phyloP scores from a whole-genome alignment of 2,888 invertebrate species.

The Lasioglossum villosulum region DNA sequence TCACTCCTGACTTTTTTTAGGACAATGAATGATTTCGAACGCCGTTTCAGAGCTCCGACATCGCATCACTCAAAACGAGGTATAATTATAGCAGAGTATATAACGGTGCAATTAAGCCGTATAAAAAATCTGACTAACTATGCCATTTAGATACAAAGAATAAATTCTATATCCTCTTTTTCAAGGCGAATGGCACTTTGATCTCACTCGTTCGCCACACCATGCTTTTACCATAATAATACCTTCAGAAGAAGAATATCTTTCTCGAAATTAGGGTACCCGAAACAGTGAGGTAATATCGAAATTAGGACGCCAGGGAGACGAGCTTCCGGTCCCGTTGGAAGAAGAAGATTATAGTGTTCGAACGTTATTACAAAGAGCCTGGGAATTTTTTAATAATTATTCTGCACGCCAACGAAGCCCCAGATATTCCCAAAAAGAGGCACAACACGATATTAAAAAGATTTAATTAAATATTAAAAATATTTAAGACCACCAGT shows the following conservation, averaged over 20 bases:
- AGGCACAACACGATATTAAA: too few relatives aligned
- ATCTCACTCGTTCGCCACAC: not conserved
- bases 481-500: too few relatives aligned
- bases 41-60: not conserved
- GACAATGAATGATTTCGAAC: not conserved
- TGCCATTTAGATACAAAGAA: not conserved
- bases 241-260: not conserved
- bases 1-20: not conserved
- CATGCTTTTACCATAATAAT: not conserved
- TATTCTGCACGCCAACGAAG: not conserved
- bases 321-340: constrained; percentile 16
- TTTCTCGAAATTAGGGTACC: not conserved
- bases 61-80: constrained; percentile 14
- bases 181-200: constrained; percentile 1
- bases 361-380: constrained; percentile 19
- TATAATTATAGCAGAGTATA: constrained; percentile 19
- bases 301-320: not conserved
- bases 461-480: too few relatives aligned
- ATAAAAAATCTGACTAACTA: constrained; percentile 7
- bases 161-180: not conserved
- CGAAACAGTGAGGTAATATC: not conserved
- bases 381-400: not conserved
- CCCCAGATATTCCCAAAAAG: not conserved
- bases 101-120: constrained; percentile 19
- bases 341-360: constrained; percentile 35